Base-by-base conservation (phyloP, 2,888 invertebrate species). In the Ichneumoninae sp. region DNA sequence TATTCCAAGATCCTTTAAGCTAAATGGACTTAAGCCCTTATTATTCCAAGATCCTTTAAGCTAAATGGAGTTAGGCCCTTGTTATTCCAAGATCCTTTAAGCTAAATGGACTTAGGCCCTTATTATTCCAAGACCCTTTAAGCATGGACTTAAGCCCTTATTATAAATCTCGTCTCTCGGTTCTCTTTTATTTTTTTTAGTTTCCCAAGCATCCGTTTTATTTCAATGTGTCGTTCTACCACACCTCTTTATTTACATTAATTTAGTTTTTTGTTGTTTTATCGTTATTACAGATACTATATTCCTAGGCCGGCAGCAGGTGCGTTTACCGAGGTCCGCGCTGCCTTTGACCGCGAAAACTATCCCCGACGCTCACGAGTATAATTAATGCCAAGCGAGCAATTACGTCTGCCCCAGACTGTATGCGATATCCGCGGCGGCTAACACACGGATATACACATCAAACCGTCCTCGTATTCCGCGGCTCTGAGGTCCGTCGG, bases 291-390 rank as follows among this genome's bases (percentile, higher is more conserved):
- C 54, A 22, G 36, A 74, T 63, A 40, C 13, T 40, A 10, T 40
- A 52, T 69, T 52, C 69, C n/a, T 60, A 10, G 16, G 63, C 63
- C 76, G 75, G 71, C 75, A 66, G 68, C 47, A 70, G 50, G 63
- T 57, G 36, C 10, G 44, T 44, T 69, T 69, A 71, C 75, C 75
- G 83, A 47, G 52, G 78, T 71, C n/a, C 4, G 57, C 19, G 73
- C 81, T 81, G 83, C 73, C 83, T 81, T 84, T 84, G 81, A 84
- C 83, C 83, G 81, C 83, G 83, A 84, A 84, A 84, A 68, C 77
- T 30, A 76, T 80, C 76, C 44, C 44, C 80, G 80, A 71, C 68
- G 54, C 60, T 69, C 80, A 22, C 36, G 57, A 63, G 80, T 77
- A 81, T 77, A 84, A 81, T 84, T 84, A 84, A 84, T 81, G 68